phyloP scores from a whole-genome alignment of 2,113 vertebrate genomes.

The Larimichthys crocea region DNA sequence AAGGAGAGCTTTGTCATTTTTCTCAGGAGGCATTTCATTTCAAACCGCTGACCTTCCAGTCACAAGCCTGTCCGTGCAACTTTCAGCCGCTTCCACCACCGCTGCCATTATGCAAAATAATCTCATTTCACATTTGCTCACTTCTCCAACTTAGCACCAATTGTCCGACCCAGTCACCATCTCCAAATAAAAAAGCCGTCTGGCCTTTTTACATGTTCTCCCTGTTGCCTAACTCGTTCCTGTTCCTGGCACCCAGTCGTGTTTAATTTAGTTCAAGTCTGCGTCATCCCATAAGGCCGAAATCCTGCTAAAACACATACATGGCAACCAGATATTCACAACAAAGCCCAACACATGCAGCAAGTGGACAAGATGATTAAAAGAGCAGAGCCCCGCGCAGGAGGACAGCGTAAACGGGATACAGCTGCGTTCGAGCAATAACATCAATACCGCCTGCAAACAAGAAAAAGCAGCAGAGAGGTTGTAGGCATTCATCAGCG shows the following conservation, averaged over 20 bases:
- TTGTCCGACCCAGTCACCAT: conserved; percentile 68
- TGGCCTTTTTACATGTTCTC: conserved; percentile 79
- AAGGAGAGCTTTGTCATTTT: conserved; percentile 43
- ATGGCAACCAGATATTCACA: conserved; percentile 61
- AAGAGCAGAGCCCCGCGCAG: conserved; percentile 18
- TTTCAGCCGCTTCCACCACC: conserved; percentile 43
- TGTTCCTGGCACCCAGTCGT: conserved; percentile 70
- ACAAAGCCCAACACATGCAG: conserved; percentile 35
- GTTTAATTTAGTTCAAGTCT: conserved; percentile 66
- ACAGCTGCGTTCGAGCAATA: conserved; percentile 38
- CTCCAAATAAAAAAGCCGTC: conserved; percentile 64
- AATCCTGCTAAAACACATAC: conserved; percentile 61
- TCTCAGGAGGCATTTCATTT: conserved; percentile 48
- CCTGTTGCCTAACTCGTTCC: conserved; percentile 44
- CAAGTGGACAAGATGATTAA: conserved; percentile 50
- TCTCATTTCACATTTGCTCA: conserved; percentile 66
- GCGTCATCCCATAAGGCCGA: conserved; percentile 44
- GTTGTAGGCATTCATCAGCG: conserved; percentile 59
- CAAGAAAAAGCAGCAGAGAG: conserved; percentile 22
- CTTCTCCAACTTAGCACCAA: conserved; percentile 56
- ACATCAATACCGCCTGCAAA: conserved; percentile 31
- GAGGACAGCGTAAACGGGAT: conserved; percentile 2
- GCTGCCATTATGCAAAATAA: conserved; percentile 74
- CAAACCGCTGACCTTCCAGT: conserved; percentile 65
- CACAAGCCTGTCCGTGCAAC: conserved; percentile 58